These are phyloP conservation scores for Chroicocephalus ridibundus DNA, from an alignment of 2,113 vertebrate species.

Conservation along the genomic window DNA sequence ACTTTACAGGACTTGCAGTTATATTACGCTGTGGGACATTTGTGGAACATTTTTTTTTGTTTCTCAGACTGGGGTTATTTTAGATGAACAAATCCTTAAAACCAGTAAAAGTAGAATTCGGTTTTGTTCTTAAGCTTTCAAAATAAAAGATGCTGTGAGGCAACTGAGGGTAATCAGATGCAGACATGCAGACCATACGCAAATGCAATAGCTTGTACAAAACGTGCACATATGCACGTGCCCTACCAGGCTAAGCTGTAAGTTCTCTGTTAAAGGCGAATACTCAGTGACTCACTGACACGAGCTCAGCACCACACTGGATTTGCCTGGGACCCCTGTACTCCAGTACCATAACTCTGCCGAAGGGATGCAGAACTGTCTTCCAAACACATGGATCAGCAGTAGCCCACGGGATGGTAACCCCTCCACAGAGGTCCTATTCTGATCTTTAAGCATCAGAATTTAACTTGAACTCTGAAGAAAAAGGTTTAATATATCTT, in stretches of 20 bases:
- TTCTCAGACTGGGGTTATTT: not conserved
- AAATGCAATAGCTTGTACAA: constrained; percentile 1
- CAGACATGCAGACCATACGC: constrained; percentile 6
- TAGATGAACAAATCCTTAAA: constrained; percentile 27
- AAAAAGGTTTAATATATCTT: not conserved
- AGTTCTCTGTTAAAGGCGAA: constrained; percentile 9
- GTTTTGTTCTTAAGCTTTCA: constrained; percentile 36
- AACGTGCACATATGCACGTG: constrained; percentile 9
- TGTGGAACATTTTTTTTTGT: not conserved
- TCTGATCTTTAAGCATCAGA: not conserved
- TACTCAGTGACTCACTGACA: not conserved
- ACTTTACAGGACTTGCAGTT: not conserved
- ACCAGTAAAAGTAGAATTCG: constrained; percentile 37
- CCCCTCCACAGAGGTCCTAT: not conserved
- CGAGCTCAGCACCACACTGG: not conserved
- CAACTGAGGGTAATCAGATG: constrained; percentile 52
- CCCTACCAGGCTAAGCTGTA: not conserved
- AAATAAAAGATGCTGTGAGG: constrained; percentile 45
- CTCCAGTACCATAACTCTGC: not conserved
- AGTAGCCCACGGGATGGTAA: not conserved
- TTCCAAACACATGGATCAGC: not conserved
- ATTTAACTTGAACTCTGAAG: not conserved
- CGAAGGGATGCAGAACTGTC: not conserved
- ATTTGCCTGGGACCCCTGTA: not conserved
- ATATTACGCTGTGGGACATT: not conserved